Conservation (phyloP, 2,113 vertebrate genomes). For the Rhea americana region DNA sequence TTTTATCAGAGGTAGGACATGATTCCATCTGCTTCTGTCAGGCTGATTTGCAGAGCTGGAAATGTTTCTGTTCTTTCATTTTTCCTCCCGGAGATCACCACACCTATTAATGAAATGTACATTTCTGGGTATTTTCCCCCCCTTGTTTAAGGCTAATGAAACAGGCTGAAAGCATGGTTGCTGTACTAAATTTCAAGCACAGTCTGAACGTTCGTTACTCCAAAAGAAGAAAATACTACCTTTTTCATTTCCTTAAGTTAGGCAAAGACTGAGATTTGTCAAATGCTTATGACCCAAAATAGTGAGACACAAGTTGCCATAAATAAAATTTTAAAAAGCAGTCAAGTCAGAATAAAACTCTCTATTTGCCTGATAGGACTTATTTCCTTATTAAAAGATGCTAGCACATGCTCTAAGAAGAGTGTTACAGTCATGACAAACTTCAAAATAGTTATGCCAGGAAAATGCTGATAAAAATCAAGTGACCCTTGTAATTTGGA, state of each 20-base stretch:
- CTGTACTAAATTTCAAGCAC: neutral
- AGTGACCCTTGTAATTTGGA: neutral
- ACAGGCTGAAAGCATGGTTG: neutral
- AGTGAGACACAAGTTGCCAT: neutral
- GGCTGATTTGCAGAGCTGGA: constrained; percentile 44
- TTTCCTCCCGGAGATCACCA: constrained; percentile 26
- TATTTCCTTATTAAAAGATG: neutral
- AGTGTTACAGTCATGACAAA: neutral
- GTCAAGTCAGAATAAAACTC: neutral
- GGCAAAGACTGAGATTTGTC: neutral
- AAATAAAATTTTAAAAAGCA: neutral
- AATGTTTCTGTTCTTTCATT: constrained; percentile 39
- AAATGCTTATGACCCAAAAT: neutral
- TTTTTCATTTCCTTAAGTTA: neutral
- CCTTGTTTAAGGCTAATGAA: constrained; percentile 5
- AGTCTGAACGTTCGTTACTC: neutral
- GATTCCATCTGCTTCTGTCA: constrained; percentile 25
- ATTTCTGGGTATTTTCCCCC: neutral
- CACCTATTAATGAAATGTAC: constrained; percentile 6
- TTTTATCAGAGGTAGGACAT: constrained; percentile 53
- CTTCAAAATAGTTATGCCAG: neutral
- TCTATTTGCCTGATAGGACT: neutral
- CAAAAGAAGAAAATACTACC: neutral
- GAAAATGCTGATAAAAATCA: neutral
- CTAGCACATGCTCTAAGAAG: neutral